Evolutionary conservation across 2,113 vertebrate species (phyloP), one percentile per base, ranked within the genome.

Genomic region (Phasianus colchicus): DNA sequence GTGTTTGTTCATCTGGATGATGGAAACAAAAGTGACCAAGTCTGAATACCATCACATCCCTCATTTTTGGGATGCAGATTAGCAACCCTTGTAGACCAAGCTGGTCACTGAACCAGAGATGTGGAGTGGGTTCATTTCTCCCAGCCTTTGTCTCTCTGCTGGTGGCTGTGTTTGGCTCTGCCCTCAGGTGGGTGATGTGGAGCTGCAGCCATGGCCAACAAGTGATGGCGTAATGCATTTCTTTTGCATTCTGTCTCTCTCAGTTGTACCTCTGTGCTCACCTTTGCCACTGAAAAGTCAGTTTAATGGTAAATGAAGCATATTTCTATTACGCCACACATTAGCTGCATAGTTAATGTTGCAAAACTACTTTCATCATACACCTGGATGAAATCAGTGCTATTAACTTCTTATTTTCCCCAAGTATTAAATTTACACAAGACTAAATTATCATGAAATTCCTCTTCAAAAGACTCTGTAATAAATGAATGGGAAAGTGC

Each of bases 351-450:
- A 80, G 79, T 76, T 96, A 94, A 90, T 77, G 47, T 50, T 80
- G 79, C 50, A 86, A 91, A 93, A 66, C 65, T 80, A 55, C 91
- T 88, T 95, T 90, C 2, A 0, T 42, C 0, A 0, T 80, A 79
- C 67, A 89, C 65, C 32, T 94, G 82, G 90, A 91, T 93, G 75
- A 95, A 91, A 91, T 90, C 79, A 63, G 43, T 47, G 75, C n/a
- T 72, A 82, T 79, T 91, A 95, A 74, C 75, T 83, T 90, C 48
- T 22, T 85, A 73, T 88, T 95, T 94, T 95, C 50, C 45, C 42
- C 47, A 67, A 91, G 50, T 25, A 67, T 86, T 91, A 83, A 55
- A 95, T 93, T 88, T 92, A 77, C 0, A 0, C 60, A 71, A 88
- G 79, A 67, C 38, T 4, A 10, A 95, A 86, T 91, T 87, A 95